phyloP scores from a whole-genome alignment of 2,797 vertebrate genomes.

The Cygnus olor region DNA sequence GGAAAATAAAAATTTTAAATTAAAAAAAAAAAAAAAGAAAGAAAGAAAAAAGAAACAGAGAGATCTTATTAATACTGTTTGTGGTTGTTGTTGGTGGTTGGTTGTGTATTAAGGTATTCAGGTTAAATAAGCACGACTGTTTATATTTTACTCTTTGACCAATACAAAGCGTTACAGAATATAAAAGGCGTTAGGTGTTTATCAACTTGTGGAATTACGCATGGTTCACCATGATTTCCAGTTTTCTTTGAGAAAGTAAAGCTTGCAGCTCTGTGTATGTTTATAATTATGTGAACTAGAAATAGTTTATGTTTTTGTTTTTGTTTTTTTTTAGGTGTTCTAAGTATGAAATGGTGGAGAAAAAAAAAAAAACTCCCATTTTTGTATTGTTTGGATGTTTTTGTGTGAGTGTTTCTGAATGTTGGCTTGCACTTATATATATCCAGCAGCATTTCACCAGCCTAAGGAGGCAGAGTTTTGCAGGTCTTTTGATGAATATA shows the following conservation, averaged over 20 bases:
- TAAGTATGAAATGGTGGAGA: not conserved
- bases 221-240: not conserved
- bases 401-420: not conserved
- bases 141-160: not conserved
- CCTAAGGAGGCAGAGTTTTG: not conserved
- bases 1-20: not conserved
- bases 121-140: not conserved
- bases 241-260: not conserved
- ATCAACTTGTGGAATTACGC: not conserved
- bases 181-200: not conserved
- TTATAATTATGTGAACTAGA: not conserved
- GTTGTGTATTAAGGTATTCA: too few species aligned
- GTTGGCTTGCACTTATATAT: not conserved
- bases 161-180: not conserved
- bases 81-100: too few species aligned
- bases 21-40: not conserved
- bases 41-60: too few species aligned
- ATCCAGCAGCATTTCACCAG: not conserved
- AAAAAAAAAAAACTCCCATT: not conserved
- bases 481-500: not conserved
- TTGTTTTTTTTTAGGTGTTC: not conserved
- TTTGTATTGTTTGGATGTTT: not conserved
- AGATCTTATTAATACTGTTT: not conserved
- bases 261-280: not conserved
- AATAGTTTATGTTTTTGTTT: not conserved